phyloP scores from a whole-genome alignment of 2,113 vertebrate species.

The Mobula birostris region DNA sequence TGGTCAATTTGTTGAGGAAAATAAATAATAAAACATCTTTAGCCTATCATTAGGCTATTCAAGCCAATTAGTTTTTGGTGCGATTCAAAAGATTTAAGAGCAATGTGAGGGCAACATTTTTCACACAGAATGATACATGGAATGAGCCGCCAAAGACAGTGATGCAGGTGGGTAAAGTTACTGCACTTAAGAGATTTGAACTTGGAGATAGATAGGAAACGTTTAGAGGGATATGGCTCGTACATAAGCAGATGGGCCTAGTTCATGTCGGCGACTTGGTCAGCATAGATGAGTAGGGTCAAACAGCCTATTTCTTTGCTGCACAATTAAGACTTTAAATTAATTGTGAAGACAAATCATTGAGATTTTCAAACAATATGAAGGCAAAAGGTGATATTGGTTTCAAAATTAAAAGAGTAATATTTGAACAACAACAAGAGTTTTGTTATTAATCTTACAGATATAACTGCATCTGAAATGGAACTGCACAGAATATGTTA shows the following conservation, averaged over 20 bases:
- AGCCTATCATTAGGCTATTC: conserved; percentile 8
- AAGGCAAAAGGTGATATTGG: not conserved
- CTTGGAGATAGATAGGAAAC: too few species aligned
- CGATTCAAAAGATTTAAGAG: too few species aligned
- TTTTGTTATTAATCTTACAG: not conserved
- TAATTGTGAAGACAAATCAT: not conserved
- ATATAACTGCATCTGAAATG: not conserved
- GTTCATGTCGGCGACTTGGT: too few species aligned
- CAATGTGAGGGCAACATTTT: too few species aligned
- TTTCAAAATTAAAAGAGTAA: not conserved
- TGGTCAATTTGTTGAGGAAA: not conserved
- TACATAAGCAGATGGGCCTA: too few species aligned
- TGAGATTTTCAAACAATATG: not conserved
- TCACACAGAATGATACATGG: too few species aligned
- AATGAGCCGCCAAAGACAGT: too few species aligned
- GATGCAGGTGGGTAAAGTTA: too few species aligned
- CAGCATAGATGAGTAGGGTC: too few species aligned
- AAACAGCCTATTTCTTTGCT: too few species aligned
- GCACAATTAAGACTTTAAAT: not conserved
- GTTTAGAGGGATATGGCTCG: too few species aligned
- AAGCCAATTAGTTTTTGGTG: not conserved
- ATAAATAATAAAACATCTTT: not conserved
- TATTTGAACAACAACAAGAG: not conserved
- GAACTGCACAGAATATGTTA: not conserved
- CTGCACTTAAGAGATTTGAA: too few species aligned